Evolutionary conservation across 92 coral and sea anemone genomes (phyloP).

Genomic region (Nematostella vectensis): DNA sequence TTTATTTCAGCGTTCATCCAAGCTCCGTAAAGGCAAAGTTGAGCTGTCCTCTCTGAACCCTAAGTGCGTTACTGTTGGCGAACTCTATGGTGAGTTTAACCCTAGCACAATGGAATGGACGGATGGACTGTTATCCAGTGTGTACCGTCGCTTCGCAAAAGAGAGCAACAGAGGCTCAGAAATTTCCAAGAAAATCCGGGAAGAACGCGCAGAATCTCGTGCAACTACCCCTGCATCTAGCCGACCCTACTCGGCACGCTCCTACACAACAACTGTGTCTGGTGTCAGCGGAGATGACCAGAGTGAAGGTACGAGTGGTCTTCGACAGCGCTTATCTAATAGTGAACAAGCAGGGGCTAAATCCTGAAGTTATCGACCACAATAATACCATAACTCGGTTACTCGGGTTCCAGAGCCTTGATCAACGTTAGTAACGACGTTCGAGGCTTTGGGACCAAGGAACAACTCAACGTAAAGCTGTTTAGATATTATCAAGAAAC

Average conservation of each 20-base stretch:
- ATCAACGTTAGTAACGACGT: no score
- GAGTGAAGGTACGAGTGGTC: slow-evolving; percentile 45
- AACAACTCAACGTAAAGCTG: no score
- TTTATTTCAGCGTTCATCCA: slow-evolving; percentile 36
- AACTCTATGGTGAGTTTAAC: slow-evolving; percentile 86
- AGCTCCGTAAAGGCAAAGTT: slow-evolving; percentile 60
- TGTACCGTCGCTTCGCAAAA: slow-evolving; percentile 74
- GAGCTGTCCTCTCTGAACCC: slow-evolving; percentile 72
- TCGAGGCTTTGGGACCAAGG: no score
- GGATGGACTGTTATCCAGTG: slow-evolving; percentile 72
- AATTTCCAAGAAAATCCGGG: slow-evolving; percentile 26
- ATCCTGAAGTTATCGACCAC: no score
- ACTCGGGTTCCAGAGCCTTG: no score
- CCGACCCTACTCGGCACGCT: slow-evolving; percentile 52
- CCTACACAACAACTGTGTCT: slow-evolving; percentile 43
- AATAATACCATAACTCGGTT: neutral
- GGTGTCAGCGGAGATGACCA: slow-evolving; percentile 48
- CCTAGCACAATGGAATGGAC: slow-evolving; percentile 93
- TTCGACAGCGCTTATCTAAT: no score
- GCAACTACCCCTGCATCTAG: slow-evolving; percentile 19
- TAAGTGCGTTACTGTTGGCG: slow-evolving; percentile 83
- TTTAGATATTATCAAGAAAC: no score
- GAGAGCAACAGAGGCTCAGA: slow-evolving; percentile 33
- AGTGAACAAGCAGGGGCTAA: no score
- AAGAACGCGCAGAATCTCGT: slow-evolving; percentile 3